A percentile compares a stretch with the other conserved stretches of the same genome.
Evolutionary conservation across 2,113 vertebrate genomes (phyloP).

Genomic region (Lampris incognitus): DNA sequence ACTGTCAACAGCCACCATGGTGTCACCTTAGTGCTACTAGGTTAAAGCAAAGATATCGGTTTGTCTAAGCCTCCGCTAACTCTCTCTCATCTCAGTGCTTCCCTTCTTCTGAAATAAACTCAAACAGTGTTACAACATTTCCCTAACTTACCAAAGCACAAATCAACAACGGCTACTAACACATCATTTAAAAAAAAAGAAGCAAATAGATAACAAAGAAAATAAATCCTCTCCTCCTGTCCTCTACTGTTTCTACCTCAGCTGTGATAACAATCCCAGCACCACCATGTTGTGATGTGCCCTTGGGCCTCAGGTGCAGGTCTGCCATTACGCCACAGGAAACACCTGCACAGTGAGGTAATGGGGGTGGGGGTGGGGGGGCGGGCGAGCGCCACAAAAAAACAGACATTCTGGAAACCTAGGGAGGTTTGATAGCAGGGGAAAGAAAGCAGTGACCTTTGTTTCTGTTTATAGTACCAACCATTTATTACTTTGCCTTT

Average conservation of each 20-base stretch:
- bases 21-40: not conserved
- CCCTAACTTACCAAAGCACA: no score
- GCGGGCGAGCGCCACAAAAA: not conserved
- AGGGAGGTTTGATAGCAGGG: not conserved
- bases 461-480: not conserved
- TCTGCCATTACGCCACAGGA: constrained; percentile 16
- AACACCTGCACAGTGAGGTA: constrained; percentile 35
- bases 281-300: constrained; percentile 4
- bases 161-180: not conserved
- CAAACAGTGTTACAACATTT: no score
- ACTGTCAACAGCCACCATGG: constrained; percentile 7
- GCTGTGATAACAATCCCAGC: constrained; percentile 8
- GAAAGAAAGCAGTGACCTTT: not conserved
- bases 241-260: not conserved
- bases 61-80: not conserved
- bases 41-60: not conserved
- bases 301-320: constrained; percentile 30
- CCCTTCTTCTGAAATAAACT: not conserved
- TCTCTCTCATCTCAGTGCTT: not conserved
- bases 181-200: not conserved
- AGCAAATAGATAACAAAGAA: not conserved
- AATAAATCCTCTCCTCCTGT: not conserved
- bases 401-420: not conserved
- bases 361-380: not conserved
- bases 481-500: not conserved